phyloP scores from a whole-genome alignment of 2,888 invertebrate genomes.

The Autographa pulchrina region DNA sequence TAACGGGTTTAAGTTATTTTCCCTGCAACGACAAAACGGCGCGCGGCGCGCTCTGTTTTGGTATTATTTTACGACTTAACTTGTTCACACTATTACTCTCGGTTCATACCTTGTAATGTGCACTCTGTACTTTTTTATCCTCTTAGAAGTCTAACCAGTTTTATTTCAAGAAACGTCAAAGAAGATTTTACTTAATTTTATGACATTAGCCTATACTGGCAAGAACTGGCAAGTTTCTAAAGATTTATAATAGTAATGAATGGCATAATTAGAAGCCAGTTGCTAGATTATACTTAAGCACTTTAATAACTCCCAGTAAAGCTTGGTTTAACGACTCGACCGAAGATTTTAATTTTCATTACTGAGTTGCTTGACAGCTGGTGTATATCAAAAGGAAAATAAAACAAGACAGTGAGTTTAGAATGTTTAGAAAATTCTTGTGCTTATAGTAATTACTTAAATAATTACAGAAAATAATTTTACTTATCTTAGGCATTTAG shows the following conservation, averaged over 20 bases:
- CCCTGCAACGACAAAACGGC: no score
- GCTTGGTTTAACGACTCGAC: conserved; percentile 18
- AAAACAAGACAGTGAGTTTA: not conserved
- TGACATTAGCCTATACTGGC: not conserved
- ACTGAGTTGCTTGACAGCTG: not conserved
- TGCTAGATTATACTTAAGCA: conserved; percentile 9
- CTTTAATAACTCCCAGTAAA: conserved; percentile 23
- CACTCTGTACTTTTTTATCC: no score
- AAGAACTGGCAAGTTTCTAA: not conserved
- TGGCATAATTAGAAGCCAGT: conserved; percentile 29
- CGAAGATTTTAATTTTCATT: conserved; percentile 20
- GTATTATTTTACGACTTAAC: no score
- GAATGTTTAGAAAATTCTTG: not conserved
- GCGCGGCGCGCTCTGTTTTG: no score
- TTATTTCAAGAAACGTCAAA: not conserved
- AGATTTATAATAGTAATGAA: conserved; percentile 35
- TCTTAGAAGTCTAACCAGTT: not conserved
- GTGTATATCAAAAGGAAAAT: not conserved
- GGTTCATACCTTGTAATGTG: no score
- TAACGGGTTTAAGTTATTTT: no score
- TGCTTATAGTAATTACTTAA: not conserved
- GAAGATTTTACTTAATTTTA: conserved; percentile 20
- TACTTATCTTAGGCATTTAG: not conserved
- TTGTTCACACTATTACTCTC: no score
- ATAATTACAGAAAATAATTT: not conserved